Evolutionary conservation across 2,888 invertebrate genomes (phyloP).

Genomic region (Drosophila anomalata): DNA sequence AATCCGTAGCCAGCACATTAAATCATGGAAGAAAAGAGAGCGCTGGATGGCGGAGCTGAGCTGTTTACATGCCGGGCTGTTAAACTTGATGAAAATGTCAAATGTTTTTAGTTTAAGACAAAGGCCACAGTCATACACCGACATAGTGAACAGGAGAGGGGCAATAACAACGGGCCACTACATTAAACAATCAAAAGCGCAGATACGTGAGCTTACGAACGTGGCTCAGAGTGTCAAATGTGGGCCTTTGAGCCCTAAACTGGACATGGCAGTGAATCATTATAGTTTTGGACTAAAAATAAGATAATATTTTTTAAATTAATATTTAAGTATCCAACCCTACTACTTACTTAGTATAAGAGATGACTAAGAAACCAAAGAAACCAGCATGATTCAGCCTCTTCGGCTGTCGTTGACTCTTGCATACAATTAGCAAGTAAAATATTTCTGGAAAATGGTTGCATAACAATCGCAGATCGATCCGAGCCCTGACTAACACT

Average conservation of each 20-base stretch:
- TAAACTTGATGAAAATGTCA: constrained; percentile 74
- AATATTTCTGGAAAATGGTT: constrained; percentile 9
- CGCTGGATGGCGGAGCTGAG: constrained; percentile 36
- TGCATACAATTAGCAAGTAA: constrained; percentile 10
- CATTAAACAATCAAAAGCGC: constrained; percentile 54
- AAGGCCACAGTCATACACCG: constrained; percentile 63
- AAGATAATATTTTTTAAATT: background rate
- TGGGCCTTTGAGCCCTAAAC: constrained; percentile 28
- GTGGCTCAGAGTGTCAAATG: constrained; percentile 53
- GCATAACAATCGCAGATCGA: constrained; percentile 10
- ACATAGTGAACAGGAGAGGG: constrained; percentile 32
- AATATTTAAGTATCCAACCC: no score
- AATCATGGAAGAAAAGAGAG: constrained; percentile 61
- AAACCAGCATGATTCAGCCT: constrained; percentile 14
- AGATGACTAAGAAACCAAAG: constrained; percentile 6
- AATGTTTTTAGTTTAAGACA: constrained; percentile 74
- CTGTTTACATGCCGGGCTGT: constrained; percentile 59
- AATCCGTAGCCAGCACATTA: constrained; percentile 49
- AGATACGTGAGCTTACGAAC: constrained; percentile 67
- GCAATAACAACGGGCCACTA: constrained; percentile 22
- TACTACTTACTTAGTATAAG: no score
- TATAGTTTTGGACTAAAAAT: background rate
- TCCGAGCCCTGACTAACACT: constrained; percentile 2
- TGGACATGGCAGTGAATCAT: constrained; percentile 22
- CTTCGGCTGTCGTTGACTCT: constrained; percentile 6